A percentile compares a stretch with the other conserved stretches of the same genome.
Conservation (phyloP, 2,888 invertebrate species). For the Hydriomena furcata region DNA sequence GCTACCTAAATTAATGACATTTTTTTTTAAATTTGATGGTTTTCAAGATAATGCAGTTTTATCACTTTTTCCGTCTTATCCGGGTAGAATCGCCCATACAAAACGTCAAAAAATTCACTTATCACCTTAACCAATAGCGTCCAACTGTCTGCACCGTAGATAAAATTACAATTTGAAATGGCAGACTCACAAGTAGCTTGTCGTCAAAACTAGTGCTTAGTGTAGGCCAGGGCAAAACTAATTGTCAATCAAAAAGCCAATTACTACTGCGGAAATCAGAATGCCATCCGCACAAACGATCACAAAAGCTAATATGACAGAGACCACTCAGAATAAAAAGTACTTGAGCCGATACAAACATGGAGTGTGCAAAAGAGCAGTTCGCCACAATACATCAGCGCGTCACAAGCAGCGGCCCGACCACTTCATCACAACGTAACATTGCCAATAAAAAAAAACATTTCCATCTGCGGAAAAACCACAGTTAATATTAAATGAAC, state of each 20-base stretch:
- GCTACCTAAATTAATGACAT: too few species aligned
- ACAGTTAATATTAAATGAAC: slow-evolving; percentile 83
- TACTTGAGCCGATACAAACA: slow-evolving; percentile 62
- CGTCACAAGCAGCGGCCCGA: slow-evolving; percentile 76
- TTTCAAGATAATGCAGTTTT: too few species aligned
- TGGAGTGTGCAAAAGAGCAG: slow-evolving; percentile 71
- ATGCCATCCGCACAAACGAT: slow-evolving; percentile 25
- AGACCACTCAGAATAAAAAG: slow-evolving; percentile 39
- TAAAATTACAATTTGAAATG: too few species aligned
- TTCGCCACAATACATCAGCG: slow-evolving; percentile 70
- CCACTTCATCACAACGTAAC: slow-evolving; percentile 81
- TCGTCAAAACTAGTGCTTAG: neutral
- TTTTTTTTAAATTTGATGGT: too few species aligned
- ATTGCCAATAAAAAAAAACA: slow-evolving; percentile 74
- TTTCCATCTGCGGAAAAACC: slow-evolving; percentile 82
- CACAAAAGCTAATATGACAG: slow-evolving; percentile 33
- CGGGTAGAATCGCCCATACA: too few species aligned
- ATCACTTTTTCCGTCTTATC: too few species aligned
- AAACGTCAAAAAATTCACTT: too few species aligned
- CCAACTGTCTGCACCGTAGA: too few species aligned
- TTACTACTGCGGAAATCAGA: slow-evolving; percentile 21
- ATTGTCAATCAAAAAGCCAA: slow-evolving; percentile 52
- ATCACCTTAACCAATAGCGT: too few species aligned
- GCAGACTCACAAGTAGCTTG: too few species aligned
- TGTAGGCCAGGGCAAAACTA: slow-evolving; percentile 49